phyloP scores from a whole-genome alignment of 2,888 invertebrate genomes.

The Iselma pallidipennis region DNA sequence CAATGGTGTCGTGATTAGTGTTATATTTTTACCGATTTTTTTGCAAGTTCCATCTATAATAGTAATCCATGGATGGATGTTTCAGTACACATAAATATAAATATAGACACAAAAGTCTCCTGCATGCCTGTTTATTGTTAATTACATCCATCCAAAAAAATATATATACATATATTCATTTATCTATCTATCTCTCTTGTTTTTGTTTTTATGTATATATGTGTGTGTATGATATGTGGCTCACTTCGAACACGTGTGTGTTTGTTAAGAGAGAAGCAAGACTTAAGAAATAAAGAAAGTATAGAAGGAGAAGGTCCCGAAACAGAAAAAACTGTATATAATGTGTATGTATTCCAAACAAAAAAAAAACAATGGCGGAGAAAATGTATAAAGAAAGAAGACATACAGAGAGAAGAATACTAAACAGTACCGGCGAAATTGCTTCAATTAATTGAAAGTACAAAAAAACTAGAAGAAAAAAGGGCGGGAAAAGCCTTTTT shows the following conservation, averaged over 20 bases:
- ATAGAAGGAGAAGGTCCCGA: not conserved
- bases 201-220: constrained; percentile 10
- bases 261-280: constrained; percentile 9
- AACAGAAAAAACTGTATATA: not conserved
- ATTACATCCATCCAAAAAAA: not conserved
- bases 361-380: not conserved
- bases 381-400: not conserved
- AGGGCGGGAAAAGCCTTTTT: too few relatives aligned
- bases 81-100: too few relatives aligned
- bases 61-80: not conserved
- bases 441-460: not conserved
- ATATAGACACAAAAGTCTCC: constrained; percentile 1
- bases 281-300: constrained; percentile 12
- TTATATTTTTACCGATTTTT: not conserved
- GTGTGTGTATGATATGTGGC: constrained; percentile 9
- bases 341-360: not conserved
- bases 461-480: too few relatives aligned
- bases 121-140: constrained; percentile 1
- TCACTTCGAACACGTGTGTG: constrained; percentile 27
- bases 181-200: not conserved
- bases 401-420: not conserved
- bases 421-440: not conserved
- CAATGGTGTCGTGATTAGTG: not conserved
- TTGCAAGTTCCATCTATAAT: not conserved
- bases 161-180: not conserved